A percentile compares a stretch with the other conserved stretches of the same genome.
Evolutionary conservation across 2,113 vertebrate genomes (phyloP).

Genomic region (Laticauda laticaudata): DNA sequence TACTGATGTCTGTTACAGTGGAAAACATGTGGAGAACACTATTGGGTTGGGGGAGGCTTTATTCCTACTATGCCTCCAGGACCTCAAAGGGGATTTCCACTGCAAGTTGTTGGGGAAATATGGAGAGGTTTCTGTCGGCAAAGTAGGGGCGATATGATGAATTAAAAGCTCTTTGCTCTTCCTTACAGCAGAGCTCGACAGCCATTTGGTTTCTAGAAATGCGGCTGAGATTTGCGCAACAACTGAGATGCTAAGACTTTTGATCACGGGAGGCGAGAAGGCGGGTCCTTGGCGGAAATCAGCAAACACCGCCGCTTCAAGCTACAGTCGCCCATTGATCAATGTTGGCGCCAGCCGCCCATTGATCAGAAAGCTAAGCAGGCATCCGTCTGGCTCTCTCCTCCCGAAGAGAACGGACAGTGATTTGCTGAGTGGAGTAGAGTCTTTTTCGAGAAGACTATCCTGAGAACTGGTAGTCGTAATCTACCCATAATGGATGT

Average conservation of each 20-base stretch:
- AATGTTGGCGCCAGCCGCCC: neutral
- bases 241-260: neutral
- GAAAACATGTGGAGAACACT: neutral
- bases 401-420: too few species aligned
- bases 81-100: neutral
- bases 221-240: neutral
- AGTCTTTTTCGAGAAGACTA: neutral
- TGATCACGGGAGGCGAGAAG: too few species aligned
- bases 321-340: neutral
- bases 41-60: neutral
- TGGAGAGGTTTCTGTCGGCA: neutral
- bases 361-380: neutral
- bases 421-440: neutral
- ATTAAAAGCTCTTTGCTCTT: neutral
- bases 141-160: neutral
- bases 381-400: neutral
- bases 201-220: neutral
- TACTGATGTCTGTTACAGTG: neutral
- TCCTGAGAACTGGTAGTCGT: neutral
- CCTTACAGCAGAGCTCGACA: neutral
- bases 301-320: neutral
- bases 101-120: neutral
- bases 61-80: neutral
- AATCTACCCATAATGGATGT: neutral
- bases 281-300: neutral